Percentiles rank a stretch among this genome's conserved stretches.
These are phyloP conservation scores for Serripes groenlandicus DNA, from an alignment of 2,888 invertebrate species.

Conservation along the genomic window DNA sequence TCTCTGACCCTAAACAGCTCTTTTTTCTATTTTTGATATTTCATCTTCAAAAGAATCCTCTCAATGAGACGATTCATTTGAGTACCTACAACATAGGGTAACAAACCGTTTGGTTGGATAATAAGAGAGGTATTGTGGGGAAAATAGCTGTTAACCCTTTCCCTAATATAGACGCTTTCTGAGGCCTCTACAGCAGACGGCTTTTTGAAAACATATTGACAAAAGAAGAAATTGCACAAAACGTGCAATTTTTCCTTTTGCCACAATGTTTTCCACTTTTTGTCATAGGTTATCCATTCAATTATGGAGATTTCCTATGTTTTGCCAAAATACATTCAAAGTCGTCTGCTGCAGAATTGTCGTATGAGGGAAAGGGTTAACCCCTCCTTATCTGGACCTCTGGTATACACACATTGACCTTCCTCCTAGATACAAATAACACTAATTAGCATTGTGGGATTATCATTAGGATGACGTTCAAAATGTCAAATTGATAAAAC, in stretches of 20 bases:
- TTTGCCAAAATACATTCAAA: neutral
- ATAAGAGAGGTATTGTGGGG: neutral
- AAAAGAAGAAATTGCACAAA: conserved; percentile 1
- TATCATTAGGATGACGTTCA: too few species aligned
- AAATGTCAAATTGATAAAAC: too few species aligned
- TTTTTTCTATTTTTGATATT: too few species aligned
- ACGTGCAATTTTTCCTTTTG: conserved; percentile 8
- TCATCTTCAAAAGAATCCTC: too few species aligned
- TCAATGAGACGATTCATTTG: too few species aligned
- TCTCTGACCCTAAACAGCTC: too few species aligned
- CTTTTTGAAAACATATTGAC: neutral
- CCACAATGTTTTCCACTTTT: neutral
- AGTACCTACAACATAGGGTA: too few species aligned
- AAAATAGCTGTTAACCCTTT: neutral
- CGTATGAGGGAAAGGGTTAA: neutral
- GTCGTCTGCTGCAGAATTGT: neutral
- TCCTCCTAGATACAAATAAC: too few species aligned
- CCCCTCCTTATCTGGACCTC: too few species aligned
- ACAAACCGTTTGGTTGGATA: too few species aligned
- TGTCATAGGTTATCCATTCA: neutral
- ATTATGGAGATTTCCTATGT: neutral
- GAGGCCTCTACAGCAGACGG: neutral
- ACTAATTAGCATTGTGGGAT: too few species aligned
- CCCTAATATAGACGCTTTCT: neutral
- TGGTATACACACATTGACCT: too few species aligned